Conservation (phyloP, 2,797 vertebrate genomes). For the Megalops cyprinoides region DNA sequence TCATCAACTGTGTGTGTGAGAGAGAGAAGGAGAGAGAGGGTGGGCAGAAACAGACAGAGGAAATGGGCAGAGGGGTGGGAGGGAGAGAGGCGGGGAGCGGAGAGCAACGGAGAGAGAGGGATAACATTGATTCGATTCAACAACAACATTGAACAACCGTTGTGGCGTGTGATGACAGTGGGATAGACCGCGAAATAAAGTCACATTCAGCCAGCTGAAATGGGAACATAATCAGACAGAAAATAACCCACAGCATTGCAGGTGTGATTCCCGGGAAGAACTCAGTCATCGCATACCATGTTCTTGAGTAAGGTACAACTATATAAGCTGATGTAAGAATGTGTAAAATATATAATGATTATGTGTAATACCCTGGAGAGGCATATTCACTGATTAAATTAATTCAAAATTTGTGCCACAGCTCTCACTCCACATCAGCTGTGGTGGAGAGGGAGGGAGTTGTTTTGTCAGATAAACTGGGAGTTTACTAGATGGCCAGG, state of each 20-base stretch:
- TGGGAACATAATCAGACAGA: not conserved
- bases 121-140: not conserved
- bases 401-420: no score
- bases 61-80: not conserved
- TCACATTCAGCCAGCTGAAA: no score
- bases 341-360: not conserved
- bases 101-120: not conserved
- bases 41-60: not conserved
- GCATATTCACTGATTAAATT: no score
- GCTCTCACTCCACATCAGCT: no score
- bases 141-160: not conserved
- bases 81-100: not conserved
- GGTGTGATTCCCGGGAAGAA: no score
- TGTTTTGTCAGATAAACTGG: no score
- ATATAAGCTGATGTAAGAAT: not conserved
- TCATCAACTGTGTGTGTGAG: not conserved
- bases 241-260: no score
- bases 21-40: not conserved
- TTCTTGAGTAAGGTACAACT: no score
- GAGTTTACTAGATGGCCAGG: no score
- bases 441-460: no score
- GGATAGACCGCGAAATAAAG: no score
- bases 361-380: not conserved
- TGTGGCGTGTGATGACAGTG: not conserved
- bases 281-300: no score